phyloP scores from a whole-genome alignment of 1,140 invertebrate genomes.

The Neodiprion pinetum region DNA sequence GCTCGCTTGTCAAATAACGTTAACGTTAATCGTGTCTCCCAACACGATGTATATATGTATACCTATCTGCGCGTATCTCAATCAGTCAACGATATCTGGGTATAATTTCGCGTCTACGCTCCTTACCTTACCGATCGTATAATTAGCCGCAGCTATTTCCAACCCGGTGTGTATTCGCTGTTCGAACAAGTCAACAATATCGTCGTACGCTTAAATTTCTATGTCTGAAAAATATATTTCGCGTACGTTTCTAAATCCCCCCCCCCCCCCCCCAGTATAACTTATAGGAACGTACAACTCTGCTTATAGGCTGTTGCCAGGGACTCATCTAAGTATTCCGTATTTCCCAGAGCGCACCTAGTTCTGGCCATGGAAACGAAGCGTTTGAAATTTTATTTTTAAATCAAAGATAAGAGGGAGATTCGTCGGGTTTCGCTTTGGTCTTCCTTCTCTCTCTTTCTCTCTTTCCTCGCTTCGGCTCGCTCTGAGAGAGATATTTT shows the following conservation, averaged over 20 bases:
- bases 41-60: too few species aligned
- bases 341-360: not conserved
- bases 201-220: not conserved
- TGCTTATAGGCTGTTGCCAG: slow-evolving; percentile 1
- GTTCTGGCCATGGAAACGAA: not conserved
- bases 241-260: too few species aligned
- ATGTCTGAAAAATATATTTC: too few species aligned
- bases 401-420: not conserved
- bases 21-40: too few species aligned
- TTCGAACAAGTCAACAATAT: not conserved
- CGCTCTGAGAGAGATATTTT: not conserved
- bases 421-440: not conserved
- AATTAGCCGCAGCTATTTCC: slow-evolving; percentile 1
- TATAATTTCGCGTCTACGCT: too few species aligned
- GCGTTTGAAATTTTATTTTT: slow-evolving; percentile 1
- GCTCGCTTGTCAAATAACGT: too few species aligned
- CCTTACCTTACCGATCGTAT: not conserved
- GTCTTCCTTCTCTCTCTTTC: too few species aligned
- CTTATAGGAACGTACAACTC: too few species aligned
- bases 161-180: not conserved
- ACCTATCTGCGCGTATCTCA: too few species aligned
- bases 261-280: too few species aligned
- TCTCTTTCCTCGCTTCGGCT: not conserved
- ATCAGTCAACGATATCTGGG: too few species aligned
- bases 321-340: not conserved